These are phyloP conservation scores for Sericinus montela DNA, from an alignment of 2,888 invertebrate species.

Conservation along the genomic window DNA sequence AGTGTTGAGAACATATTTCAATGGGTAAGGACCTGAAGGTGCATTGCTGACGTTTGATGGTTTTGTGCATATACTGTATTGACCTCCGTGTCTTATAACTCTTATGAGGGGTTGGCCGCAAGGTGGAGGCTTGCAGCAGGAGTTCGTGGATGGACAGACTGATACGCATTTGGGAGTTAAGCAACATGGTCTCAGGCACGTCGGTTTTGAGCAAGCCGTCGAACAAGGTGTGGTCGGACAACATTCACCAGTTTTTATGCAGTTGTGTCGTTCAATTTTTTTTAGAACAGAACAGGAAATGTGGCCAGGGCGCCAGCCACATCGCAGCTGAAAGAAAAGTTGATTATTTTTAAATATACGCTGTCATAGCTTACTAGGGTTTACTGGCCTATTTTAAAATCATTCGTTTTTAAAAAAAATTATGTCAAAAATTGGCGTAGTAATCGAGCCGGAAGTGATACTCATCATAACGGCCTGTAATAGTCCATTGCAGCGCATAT, in stretches of 20 bases:
- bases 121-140: conserved; percentile 39
- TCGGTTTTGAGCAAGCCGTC: conserved; percentile 36
- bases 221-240: conserved; percentile 39
- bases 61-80: conserved; percentile 63
- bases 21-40: conserved; percentile 61
- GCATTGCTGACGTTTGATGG: conserved; percentile 59
- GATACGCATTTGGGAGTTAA: conserved; percentile 38
- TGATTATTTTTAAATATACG: too few relatives aligned
- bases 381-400: too few relatives aligned
- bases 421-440: too few relatives aligned
- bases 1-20: conserved; percentile 65
- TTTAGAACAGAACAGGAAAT: conserved; percentile 63
- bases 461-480: too few relatives aligned
- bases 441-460: too few relatives aligned
- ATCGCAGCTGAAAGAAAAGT: conserved; percentile 45
- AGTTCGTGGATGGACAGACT: conserved; percentile 37
- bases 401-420: too few relatives aligned
- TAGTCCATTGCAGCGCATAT: too few relatives aligned
- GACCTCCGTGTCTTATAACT: conserved; percentile 57
- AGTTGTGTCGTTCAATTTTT: conserved; percentile 60
- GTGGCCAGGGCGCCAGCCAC: conserved; percentile 74
- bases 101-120: conserved; percentile 52
- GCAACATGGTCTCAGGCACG: conserved; percentile 44
- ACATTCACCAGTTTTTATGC: conserved; percentile 45
- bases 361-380: too few relatives aligned